phyloP scores from a whole-genome alignment of 2,888 invertebrate genomes.

The Dioctria rufipes region DNA sequence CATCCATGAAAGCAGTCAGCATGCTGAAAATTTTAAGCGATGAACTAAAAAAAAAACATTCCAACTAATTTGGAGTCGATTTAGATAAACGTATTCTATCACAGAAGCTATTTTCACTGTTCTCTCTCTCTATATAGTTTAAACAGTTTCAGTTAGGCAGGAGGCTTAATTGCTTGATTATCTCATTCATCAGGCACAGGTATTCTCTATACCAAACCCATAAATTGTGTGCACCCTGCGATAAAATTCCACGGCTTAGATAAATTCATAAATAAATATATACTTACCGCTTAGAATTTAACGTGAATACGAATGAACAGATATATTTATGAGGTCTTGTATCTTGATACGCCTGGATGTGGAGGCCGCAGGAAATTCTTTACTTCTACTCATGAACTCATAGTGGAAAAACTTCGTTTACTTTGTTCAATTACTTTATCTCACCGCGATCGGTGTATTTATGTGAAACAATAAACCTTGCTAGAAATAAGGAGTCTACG shows the following conservation, averaged over 20 bases:
- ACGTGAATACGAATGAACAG: not conserved
- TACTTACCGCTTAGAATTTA: slow-evolving; percentile 13
- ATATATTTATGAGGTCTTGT: slow-evolving; percentile 40
- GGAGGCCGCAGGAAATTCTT: slow-evolving; percentile 27
- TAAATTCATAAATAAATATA: slow-evolving; percentile 53
- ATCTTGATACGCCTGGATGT: slow-evolving; percentile 13
- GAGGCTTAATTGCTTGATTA: slow-evolving; percentile 54
- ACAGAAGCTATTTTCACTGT: slow-evolving; percentile 13
- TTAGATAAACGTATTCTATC: slow-evolving; percentile 20
- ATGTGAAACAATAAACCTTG: slow-evolving; percentile 44
- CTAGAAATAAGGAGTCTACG: not conserved
- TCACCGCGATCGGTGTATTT: slow-evolving; percentile 50
- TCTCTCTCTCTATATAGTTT: slow-evolving; percentile 18
- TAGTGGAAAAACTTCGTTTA: slow-evolving; percentile 39
- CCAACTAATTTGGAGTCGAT: not conserved
- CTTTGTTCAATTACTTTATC: slow-evolving; percentile 53
- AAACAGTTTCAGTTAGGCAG: slow-evolving; percentile 36
- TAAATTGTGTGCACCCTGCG: slow-evolving; percentile 38
- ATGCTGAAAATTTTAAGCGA: too few relatives aligned
- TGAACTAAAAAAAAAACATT: too few relatives aligned
- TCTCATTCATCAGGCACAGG: slow-evolving; percentile 53
- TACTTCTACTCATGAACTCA: not conserved
- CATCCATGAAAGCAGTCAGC: too few relatives aligned
- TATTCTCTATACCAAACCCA: slow-evolving; percentile 5
- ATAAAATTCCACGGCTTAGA: slow-evolving; percentile 52